Conservation (phyloP, 2,888 invertebrate genomes). For the Drosophila birchii region DNA sequence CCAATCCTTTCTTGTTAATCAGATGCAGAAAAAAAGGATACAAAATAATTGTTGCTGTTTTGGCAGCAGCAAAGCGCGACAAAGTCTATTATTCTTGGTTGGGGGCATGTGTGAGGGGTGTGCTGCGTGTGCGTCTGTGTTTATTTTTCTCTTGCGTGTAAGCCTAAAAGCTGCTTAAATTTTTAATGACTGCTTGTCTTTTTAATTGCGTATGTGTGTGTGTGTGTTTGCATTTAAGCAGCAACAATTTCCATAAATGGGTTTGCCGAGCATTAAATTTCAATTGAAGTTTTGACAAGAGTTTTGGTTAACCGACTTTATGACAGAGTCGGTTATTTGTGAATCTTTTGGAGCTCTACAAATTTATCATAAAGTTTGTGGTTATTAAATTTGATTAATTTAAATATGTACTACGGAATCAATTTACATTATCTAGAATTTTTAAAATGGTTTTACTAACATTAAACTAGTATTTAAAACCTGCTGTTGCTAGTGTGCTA, state of each 20-base stretch:
- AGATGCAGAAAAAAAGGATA: constrained; percentile 49
- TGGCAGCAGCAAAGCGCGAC: constrained; percentile 20
- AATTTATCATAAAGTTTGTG: not conserved
- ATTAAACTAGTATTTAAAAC: not conserved
- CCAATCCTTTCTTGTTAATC: constrained; percentile 63
- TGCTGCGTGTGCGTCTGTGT: constrained; percentile 21
- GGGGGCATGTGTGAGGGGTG: not conserved
- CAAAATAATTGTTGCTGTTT: constrained; percentile 38
- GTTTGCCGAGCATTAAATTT: constrained; percentile 24
- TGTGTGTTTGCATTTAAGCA: constrained; percentile 32
- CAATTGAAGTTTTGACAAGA: constrained; percentile 12
- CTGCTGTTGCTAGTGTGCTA: no score
- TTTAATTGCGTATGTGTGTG: constrained; percentile 71
- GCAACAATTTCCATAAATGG: constrained; percentile 25
- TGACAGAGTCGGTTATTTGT: not conserved
- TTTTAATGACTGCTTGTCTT: constrained; percentile 81
- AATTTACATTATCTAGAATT: not conserved
- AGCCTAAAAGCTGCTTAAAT: constrained; percentile 80
- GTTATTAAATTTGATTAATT: not conserved
- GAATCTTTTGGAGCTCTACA: not conserved
- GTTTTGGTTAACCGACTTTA: constrained; percentile 9
- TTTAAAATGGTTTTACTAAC: not conserved
- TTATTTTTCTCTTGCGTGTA: constrained; percentile 53
- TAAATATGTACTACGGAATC: not conserved
- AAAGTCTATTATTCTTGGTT: constrained; percentile 29